A percentile compares a stretch with the other conserved stretches of the same genome.
Conservation (phyloP, 2,797 vertebrate genomes). For the Sebastes glaucus region DNA sequence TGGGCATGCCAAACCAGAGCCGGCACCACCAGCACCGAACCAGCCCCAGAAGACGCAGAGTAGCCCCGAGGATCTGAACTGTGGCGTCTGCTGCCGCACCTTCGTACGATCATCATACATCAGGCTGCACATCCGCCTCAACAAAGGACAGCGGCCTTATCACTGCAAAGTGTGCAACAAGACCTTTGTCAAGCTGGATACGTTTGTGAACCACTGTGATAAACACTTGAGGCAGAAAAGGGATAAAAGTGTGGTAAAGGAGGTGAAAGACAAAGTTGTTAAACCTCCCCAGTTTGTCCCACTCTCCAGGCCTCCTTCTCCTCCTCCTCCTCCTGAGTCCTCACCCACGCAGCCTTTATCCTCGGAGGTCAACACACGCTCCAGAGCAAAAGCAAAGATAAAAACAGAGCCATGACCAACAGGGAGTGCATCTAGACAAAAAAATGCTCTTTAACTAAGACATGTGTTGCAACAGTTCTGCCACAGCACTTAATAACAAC, state of each 20-base stretch:
- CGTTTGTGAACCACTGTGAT: conserved; percentile 78
- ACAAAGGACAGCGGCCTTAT: conserved; percentile 65
- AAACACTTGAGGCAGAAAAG: conserved; percentile 75
- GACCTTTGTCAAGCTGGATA: conserved; percentile 74
- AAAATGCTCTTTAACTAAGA: background rate
- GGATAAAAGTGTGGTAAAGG: conserved; percentile 43
- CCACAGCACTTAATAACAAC: background rate
- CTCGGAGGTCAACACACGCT: conserved; percentile 78
- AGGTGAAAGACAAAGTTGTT: conserved; percentile 63
- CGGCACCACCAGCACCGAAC: background rate
- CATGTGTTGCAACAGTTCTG: background rate
- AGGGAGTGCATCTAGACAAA: background rate
- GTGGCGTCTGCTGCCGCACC: conserved; percentile 71
- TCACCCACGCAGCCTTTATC: conserved; percentile 11
- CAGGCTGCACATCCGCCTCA: conserved; percentile 72
- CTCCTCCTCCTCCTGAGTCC: conserved; percentile 29
- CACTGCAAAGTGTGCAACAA: conserved; percentile 84
- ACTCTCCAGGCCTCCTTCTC: conserved; percentile 29
- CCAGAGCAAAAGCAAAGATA: conserved; percentile 76
- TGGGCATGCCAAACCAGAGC: background rate
- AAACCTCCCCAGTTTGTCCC: conserved; percentile 73
- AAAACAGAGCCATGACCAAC: conserved; percentile 57
- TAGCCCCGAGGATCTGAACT: conserved; percentile 52
- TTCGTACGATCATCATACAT: conserved; percentile 77
- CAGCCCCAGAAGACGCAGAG: conserved; percentile 55